Percentiles rank a stretch among this genome's conserved stretches.
phyloP scores from a whole-genome alignment of 1,140 invertebrate species.

The Scylla paramamosain region DNA sequence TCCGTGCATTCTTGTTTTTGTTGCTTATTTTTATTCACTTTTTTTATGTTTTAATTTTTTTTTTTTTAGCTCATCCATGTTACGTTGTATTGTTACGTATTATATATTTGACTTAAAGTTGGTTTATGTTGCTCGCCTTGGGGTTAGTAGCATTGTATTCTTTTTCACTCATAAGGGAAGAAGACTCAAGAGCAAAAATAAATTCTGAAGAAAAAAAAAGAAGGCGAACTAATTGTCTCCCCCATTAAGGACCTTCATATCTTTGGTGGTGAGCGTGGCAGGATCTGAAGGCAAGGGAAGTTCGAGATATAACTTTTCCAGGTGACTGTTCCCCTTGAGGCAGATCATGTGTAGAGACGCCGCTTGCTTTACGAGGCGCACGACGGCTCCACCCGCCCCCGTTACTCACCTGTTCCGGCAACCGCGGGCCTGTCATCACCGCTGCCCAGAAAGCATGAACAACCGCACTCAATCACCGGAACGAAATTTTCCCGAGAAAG shows the following conservation, averaged over 20 bases:
- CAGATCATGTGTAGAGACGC: background rate
- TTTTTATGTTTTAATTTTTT: too few relatives aligned
- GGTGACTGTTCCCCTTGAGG: background rate
- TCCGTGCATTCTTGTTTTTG: too few relatives aligned
- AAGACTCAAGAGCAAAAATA: too few relatives aligned
- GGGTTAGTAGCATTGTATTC: too few relatives aligned
- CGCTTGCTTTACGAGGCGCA: background rate
- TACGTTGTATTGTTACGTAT: too few relatives aligned
- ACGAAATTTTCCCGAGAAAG: background rate
- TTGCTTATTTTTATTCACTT: too few relatives aligned
- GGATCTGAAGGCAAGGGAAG: background rate
- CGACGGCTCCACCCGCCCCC: background rate
- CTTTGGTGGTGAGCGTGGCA: background rate
- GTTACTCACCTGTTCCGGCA: background rate
- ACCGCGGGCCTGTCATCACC: background rate
- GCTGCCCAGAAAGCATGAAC: background rate
- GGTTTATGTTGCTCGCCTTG: too few relatives aligned
- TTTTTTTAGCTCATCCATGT: too few relatives aligned
- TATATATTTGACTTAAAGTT: too few relatives aligned
- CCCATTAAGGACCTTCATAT: background rate
- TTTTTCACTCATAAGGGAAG: too few relatives aligned
- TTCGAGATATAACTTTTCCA: background rate
- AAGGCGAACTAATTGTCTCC: too few relatives aligned
- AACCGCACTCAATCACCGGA: background rate
- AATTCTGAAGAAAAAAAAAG: too few relatives aligned